Base-by-base conservation (phyloP, 23 tunicate species). In the Trididemnum miniatum region DNA sequence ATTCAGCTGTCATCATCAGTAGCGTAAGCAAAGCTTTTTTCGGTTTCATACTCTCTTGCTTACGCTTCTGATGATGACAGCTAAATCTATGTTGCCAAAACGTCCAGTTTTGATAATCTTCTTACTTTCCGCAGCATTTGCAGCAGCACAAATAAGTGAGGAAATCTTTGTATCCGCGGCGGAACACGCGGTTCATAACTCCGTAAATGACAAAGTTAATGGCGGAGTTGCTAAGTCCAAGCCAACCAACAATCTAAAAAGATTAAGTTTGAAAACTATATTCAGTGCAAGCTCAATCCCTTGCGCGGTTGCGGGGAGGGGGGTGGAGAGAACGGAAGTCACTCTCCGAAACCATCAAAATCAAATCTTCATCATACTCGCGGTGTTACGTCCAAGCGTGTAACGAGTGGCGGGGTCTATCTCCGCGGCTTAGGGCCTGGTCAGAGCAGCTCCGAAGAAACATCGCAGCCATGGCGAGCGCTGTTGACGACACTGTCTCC, bases 121-220 rank as follows among this genome's bases (percentile, higher is more conserved):
- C 75, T 32, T 30, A 67, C 75, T 15, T 67, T 67, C 32, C 32
- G 75, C 75, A 67, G 38, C 38, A 67, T 90, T 20, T 67, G 79
- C 76, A 84, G 59, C 83, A 65, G 34, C 62, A 84, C 38, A 84
- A 30, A 76, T 50, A 84, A 27, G 31, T 4, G 30, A 84, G 67
- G 25, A 84, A 64, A 34, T 76, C 77, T 18, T 62, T 34, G 66
- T 91, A 91, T 60, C 97, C 97, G 0, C 97, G 71, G 32, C 97
- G 54, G 82, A 91, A 91, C 2, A 91, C 97, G 1, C 83, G 90
- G 63, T 91, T 91, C 97, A 91, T 91, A 9, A 81, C 87, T n/a
- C 97, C 97, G 87, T 91, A 91, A 35, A 91, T 82, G 1, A 86
- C 78, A 50, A 91, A 91, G 54, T 91, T 91, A 5, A 91, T 86